Conservation (phyloP, 2,888 invertebrate species). For the Mythimna ferrago region DNA sequence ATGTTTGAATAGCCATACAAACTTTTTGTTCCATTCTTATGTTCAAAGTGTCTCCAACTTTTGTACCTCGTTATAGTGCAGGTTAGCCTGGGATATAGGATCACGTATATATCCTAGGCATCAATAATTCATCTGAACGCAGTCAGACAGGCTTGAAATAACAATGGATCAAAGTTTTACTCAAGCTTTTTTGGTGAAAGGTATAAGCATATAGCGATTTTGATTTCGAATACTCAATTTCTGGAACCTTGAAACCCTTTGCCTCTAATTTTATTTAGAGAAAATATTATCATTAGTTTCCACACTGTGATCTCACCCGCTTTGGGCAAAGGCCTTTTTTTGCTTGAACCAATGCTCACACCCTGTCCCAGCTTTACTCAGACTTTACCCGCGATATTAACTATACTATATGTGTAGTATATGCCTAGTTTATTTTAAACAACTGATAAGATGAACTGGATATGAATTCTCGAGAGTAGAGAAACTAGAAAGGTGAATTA, state of each 20-base stretch:
- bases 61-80: constrained; percentile 66
- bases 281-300: too few species aligned
- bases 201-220: constrained; percentile 49
- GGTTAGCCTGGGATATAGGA: constrained; percentile 74
- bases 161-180: constrained; percentile 84
- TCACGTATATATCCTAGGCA: constrained; percentile 82
- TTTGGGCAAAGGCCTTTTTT: too few species aligned
- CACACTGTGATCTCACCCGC: too few species aligned
- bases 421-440: too few species aligned
- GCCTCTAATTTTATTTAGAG: too few species aligned
- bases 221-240: background rate
- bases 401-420: background rate
- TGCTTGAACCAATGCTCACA: background rate
- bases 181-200: constrained; percentile 70
- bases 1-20: background rate
- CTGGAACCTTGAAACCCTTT: background rate
- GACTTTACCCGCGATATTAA: background rate
- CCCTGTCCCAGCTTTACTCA: background rate
- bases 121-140: constrained; percentile 87
- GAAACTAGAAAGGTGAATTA: too few species aligned
- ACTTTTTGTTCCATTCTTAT: background rate
- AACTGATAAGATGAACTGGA: too few species aligned
- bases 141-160: constrained; percentile 84
- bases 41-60: constrained; percentile 27
- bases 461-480: too few species aligned